A percentile compares a stretch with the other conserved stretches of the same genome.
Conservation (phyloP, 2,797 vertebrate species). For the Malurus leucopterus region DNA sequence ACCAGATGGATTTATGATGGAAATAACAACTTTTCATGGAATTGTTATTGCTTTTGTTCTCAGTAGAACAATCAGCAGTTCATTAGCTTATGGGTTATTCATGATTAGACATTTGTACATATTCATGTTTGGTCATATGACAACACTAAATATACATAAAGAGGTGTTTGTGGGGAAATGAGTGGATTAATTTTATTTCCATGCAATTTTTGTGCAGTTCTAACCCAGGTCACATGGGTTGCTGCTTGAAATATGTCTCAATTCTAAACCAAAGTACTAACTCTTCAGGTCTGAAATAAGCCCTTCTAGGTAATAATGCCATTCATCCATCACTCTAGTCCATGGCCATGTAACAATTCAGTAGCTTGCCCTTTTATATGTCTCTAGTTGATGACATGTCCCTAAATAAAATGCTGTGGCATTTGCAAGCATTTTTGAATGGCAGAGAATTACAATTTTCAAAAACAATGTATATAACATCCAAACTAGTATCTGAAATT, state of each 20-base stretch:
- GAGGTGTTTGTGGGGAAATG: background rate
- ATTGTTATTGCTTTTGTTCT: background rate
- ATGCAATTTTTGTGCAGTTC: background rate
- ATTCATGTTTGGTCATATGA: background rate
- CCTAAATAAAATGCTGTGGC: background rate
- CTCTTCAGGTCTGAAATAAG: slow-evolving; percentile 22
- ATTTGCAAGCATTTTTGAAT: slow-evolving; percentile 16
- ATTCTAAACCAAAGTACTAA: background rate
- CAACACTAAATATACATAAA: background rate
- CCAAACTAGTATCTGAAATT: background rate
- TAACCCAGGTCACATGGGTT: background rate
- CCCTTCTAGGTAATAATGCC: background rate
- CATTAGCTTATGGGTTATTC: background rate
- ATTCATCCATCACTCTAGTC: background rate
- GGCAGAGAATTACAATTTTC: background rate
- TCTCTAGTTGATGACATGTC: background rate
- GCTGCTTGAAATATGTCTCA: background rate
- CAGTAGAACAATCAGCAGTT: background rate
- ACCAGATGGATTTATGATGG: background rate
- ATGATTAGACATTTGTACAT: background rate
- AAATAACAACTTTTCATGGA: background rate
- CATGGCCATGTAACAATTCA: background rate
- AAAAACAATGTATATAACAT: background rate
- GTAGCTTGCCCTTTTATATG: background rate
- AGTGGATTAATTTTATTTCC: slow-evolving; percentile 2